phyloP scores from a whole-genome alignment of 1,140 invertebrate species.

The Batillaria attramentaria region DNA sequence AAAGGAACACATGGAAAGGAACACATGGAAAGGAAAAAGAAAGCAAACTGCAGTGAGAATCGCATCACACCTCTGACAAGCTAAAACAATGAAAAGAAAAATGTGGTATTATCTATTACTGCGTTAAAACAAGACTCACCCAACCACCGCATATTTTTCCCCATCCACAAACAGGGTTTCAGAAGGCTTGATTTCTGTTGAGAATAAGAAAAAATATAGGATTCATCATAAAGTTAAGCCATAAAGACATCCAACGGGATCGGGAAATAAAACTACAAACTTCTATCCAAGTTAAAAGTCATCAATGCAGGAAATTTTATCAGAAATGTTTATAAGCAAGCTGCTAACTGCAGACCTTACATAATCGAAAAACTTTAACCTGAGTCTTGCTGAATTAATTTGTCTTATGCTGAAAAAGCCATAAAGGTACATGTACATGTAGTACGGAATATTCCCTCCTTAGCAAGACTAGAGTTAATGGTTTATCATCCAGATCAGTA shows the following conservation, averaged over 20 bases:
- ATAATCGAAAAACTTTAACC: neutral
- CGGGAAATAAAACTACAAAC: too few species aligned
- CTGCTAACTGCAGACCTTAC: neutral
- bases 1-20: too few species aligned
- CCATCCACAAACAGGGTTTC: slow-evolving; percentile 80
- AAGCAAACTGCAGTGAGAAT: too few species aligned
- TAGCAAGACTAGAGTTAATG: too few species aligned
- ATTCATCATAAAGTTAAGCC: neutral
- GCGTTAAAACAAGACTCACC: slow-evolving; percentile 73
- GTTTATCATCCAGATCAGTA: neutral
- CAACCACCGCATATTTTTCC: slow-evolving; percentile 89
- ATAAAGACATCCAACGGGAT: too few species aligned
- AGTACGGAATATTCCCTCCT: neutral
- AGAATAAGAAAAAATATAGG: slow-evolving; percentile 32
- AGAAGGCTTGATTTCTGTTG: slow-evolving; percentile 64
- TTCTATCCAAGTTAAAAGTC: neutral
- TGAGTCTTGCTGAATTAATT: neutral
- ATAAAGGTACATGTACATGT: neutral
- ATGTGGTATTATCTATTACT: too few species aligned
- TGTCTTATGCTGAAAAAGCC: neutral
- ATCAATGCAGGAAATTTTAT: neutral
- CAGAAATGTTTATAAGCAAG: neutral
- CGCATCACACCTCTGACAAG: too few species aligned
- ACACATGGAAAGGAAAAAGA: too few species aligned
- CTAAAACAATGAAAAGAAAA: too few species aligned